Percentiles rank a stretch among this genome's conserved stretches.
Evolutionary conservation across 1,140 invertebrate genomes (phyloP).

Genomic region (Drosophila simulans): DNA sequence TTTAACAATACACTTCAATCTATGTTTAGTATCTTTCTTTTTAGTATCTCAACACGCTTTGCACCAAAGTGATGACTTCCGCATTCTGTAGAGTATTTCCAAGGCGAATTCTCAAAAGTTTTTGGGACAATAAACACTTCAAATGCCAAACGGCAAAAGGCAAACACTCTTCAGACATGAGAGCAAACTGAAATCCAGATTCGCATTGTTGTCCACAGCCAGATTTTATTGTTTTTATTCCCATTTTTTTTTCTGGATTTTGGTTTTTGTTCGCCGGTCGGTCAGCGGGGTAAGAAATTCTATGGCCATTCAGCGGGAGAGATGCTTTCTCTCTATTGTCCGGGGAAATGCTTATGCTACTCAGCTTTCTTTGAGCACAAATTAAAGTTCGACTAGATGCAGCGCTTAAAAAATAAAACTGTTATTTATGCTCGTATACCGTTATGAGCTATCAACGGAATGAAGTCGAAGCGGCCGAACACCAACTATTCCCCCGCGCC

Average conservation of each 20-base stretch:
- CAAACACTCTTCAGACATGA: conserved; percentile 47
- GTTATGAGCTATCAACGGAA: conserved; percentile 44
- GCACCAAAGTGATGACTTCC: not conserved
- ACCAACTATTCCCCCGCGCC: not conserved
- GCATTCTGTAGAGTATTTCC: conserved; percentile 18
- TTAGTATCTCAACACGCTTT: too few species aligned
- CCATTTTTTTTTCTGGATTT: conserved; percentile 33
- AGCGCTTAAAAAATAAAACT: conserved; percentile 44
- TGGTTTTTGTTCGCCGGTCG: conserved; percentile 41
- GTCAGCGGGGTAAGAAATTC: conserved; percentile 25
- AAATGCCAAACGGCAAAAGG: conserved; percentile 44
- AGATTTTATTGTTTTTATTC: conserved; percentile 13
- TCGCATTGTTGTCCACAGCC: conserved; percentile 38
- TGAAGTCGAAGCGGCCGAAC: conserved; percentile 21
- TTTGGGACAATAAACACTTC: conserved; percentile 49
- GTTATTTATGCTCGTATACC: conserved; percentile 38
- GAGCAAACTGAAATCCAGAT: conserved; percentile 43
- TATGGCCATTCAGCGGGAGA: conserved; percentile 35
- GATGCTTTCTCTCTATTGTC: conserved; percentile 32
- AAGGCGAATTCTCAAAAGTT: conserved; percentile 35
- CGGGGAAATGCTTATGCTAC: conserved; percentile 8
- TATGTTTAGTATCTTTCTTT: too few species aligned
- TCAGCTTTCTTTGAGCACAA: conserved; percentile 36
- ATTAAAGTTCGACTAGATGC: conserved; percentile 31
- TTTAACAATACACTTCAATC: too few species aligned